A percentile compares a stretch with the other conserved stretches of the same genome.
These are phyloP conservation scores for Ferrisia virgata DNA, from an alignment of 2,888 invertebrate genomes.

Conservation along the genomic window DNA sequence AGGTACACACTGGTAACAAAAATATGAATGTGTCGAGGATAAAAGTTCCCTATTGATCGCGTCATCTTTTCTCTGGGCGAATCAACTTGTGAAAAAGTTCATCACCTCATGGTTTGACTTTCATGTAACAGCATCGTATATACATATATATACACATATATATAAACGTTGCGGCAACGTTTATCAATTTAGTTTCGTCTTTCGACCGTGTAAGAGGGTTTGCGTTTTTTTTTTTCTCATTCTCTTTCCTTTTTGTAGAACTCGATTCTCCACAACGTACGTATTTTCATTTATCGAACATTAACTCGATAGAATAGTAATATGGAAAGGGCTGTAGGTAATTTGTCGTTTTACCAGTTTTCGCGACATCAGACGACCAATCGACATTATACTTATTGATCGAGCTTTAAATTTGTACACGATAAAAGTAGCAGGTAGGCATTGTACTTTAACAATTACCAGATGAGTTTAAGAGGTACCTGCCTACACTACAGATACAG, in stretches of 20 bases:
- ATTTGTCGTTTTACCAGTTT: background rate
- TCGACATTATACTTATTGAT: background rate
- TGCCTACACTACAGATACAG: background rate
- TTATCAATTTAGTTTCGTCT: constrained; percentile 9
- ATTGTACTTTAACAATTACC: too few species aligned
- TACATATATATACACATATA: too few species aligned
- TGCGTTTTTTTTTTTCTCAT: background rate
- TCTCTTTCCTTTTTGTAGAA: background rate
- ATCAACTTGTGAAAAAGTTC: constrained; percentile 15
- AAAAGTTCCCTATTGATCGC: background rate
- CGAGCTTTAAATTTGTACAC: background rate
- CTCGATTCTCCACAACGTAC: background rate
- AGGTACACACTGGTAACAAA: background rate
- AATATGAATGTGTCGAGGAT: background rate
- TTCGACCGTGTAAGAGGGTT: constrained; percentile 1
- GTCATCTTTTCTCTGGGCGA: constrained; percentile 4
- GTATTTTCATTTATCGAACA: background rate
- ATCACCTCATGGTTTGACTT: background rate
- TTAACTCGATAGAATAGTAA: background rate
- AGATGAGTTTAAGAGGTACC: background rate
- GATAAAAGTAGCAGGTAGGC: background rate
- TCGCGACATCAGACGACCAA: background rate
- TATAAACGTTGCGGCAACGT: background rate
- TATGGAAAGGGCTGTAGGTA: background rate
- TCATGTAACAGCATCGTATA: background rate